Conservation (phyloP, 2,113 vertebrate genomes). For the Toxotes chatareus region DNA sequence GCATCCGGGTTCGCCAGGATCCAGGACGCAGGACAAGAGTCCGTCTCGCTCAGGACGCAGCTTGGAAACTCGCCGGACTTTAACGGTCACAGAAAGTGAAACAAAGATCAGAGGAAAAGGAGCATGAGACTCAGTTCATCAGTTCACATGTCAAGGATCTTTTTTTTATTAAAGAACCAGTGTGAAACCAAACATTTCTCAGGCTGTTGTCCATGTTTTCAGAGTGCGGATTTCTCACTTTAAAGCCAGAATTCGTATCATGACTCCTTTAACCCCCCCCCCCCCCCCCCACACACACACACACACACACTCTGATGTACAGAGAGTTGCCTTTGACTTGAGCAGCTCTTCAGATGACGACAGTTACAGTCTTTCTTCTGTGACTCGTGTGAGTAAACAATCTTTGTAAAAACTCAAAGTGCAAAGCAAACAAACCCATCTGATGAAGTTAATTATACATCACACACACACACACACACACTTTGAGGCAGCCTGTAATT, state of each 20-base stretch:
- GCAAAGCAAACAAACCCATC: conserved; percentile 41
- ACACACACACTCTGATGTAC: neutral
- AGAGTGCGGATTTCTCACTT: neutral
- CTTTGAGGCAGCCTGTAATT: conserved; percentile 23
- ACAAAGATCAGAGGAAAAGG: neutral
- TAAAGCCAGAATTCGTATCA: neutral
- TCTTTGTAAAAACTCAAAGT: conserved; percentile 33
- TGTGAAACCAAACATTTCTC: neutral
- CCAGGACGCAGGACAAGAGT: neutral
- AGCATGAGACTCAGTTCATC: neutral
- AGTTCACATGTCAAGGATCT: neutral
- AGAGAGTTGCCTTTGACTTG: conserved; percentile 2
- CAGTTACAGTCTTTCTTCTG: conserved; percentile 8
- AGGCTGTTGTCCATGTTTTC: conserved; percentile 1
- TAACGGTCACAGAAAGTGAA: neutral
- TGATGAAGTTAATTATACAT: conserved; percentile 67
- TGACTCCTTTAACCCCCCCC: too few species aligned
- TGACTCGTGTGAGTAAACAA: neutral
- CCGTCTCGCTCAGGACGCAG: neutral
- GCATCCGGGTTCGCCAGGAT: too few species aligned
- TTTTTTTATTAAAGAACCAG: conserved; percentile 41
- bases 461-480: neutral
- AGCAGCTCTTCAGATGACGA: conserved; percentile 11
- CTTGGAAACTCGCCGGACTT: conserved; percentile 15
- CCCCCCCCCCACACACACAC: too few species aligned